Base-by-base conservation (phyloP, 2,113 vertebrate genomes). In the Oophaga pumilio region DNA sequence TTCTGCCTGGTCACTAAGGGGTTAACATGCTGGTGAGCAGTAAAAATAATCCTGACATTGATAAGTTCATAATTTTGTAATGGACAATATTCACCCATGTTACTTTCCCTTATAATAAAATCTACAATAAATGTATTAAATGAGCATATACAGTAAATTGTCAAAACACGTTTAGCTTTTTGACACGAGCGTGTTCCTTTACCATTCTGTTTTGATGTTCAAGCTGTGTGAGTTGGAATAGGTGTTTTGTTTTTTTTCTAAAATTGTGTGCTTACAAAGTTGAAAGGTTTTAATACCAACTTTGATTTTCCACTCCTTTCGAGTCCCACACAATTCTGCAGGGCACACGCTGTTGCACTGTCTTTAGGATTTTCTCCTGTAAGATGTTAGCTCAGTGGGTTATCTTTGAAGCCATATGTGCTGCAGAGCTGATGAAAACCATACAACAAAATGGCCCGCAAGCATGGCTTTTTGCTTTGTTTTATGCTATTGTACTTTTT, bases 371-470 rank as follows among this genome's bases (percentile, higher is more conserved):
- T 60, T 81, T 62, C 26, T 82, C 12, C 20, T 82, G 79, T 64
- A 60, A 82, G 81, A 69, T 83, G 62, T 83, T 24, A 69, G 2
- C 81, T 24, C 81, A 53, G 81, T 69, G 49, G 81, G 81, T 69
- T 22, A 83, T 69, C 81, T 52, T 69, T 83, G 62, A 26, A 68
- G 69, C 49, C 62, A 83, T 83, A 69, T 83, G 81, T 69, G 62
- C 62, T 83, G 43, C 62, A 52, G 11, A 24, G n/a, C 43, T 68
- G 62, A 83, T 83, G 43, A 66, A 82, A 83, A 24, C 20, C 13
- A 17, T 83, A 13, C 69, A 83, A 69, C 49, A 83, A 53, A 83
- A 83, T 83, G 22, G 49, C 43, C 81, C 53, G 43, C 10, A 52
- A 52, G 60, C 62, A 12, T 18, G 18, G 28, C 78, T 62, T 5